phyloP scores from a whole-genome alignment of 2,888 invertebrate genomes.

The Microctonus aethiopoides region DNA sequence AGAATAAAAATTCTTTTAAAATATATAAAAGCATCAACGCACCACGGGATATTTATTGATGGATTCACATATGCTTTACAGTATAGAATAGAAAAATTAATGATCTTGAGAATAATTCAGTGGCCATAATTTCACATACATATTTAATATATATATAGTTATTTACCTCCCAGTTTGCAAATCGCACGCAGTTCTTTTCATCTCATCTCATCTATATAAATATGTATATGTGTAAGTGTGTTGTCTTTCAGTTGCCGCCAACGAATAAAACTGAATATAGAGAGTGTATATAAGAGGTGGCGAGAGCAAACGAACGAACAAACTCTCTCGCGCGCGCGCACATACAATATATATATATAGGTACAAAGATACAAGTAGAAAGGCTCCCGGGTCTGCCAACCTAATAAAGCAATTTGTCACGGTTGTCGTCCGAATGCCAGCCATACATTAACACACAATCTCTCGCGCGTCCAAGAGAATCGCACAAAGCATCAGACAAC shows the following conservation, averaged over 20 bases:
- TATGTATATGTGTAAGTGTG: neutral
- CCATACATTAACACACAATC: conserved; percentile 67
- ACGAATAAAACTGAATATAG: neutral
- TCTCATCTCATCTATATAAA: neutral
- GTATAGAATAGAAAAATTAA: conserved; percentile 5
- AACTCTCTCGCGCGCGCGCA: neutral
- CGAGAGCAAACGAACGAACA: neutral
- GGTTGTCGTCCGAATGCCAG: conserved; percentile 66
- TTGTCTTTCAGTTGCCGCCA: neutral
- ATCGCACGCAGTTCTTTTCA: conserved; percentile 1
- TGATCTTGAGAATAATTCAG: conserved; percentile 22
- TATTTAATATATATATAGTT: neutral
- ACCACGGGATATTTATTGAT: conserved; percentile 31
- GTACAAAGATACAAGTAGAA: conserved; percentile 50
- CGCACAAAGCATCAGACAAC: no score
- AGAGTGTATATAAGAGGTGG: neutral
- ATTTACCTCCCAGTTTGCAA: conserved; percentile 4
- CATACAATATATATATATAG: neutral
- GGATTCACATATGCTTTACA: conserved; percentile 1
- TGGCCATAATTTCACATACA: conserved; percentile 1
- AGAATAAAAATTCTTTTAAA: neutral
- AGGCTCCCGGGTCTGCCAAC: conserved; percentile 64
- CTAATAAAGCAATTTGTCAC: conserved; percentile 67
- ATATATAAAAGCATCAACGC: neutral
- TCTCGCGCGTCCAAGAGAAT: conserved; percentile 49